Base-by-base conservation (phyloP, 1,140 invertebrate genomes). In the Drosophila rhopaloa region DNA sequence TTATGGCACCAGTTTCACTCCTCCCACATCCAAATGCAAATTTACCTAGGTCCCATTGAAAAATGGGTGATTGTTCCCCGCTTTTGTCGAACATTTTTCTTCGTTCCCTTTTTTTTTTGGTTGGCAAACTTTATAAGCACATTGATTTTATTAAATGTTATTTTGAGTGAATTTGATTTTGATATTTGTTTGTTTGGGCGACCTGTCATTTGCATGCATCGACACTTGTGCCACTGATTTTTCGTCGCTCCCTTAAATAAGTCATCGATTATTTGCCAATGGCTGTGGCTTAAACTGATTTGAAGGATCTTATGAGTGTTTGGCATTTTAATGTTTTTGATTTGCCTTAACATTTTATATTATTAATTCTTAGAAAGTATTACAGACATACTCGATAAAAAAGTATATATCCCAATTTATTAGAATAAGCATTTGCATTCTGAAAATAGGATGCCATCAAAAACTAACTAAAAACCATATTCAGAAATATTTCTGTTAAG, bases 181-280 rank as follows among this genome's bases (percentile, higher is more conserved):
- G 56, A 78, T 58, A 53, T 55, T 67, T 63, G 57, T 50, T 53
- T 66, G 55, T 61, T 67, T 62, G 63, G 44, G 19, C 29, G 19
- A 43, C 57, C 75, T 86, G 82, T 86, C 82, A 79, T 62, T 79
- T 59, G 68, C 82, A 86, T 50, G 37, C 60, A 24, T 16, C 35
- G 47, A 76, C 75, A 79, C 76, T 88, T 88, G 60, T 55, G 51
- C 14, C 74, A 51, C 29, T 70, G 16, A 58, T 81, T 48, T 58
- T 32, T 44, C 19, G 6, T 5, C 19, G 54, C 13, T 47, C 44
- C 27, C 38, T 13, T 46, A 60, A 76, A 79, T 71, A 60, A 79
- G 53, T 50, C 54, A 68, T 60, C 57, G 74, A 78, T 83, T 83
- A 63, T 48, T 27, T 85, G 44, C 32, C 61, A 72, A 27, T 48